Conservation (phyloP, 2,888 invertebrate genomes). For the Nomada ruficornis region DNA sequence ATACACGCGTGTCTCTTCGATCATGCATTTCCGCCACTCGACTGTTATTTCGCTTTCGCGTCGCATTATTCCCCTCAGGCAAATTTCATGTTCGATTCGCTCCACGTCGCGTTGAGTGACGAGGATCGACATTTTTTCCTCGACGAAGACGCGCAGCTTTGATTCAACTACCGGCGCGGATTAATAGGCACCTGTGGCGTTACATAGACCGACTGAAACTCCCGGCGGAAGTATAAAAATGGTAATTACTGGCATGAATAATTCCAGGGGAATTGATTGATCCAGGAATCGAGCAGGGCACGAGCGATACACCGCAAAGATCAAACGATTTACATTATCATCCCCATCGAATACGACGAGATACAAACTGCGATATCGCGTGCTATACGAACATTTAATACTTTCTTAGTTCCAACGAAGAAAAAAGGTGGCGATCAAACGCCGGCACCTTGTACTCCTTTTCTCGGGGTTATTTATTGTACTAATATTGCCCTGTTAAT, state of each 20-base stretch:
- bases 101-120: slow-evolving; percentile 10
- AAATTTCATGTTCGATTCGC: slow-evolving; percentile 21
- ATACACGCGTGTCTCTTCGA: neutral
- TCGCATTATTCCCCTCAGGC: neutral
- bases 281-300: neutral
- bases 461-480: too few species aligned
- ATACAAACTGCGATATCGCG: too few species aligned
- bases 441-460: too few species aligned
- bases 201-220: neutral
- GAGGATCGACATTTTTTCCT: slow-evolving; percentile 1
- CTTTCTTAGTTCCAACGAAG: too few species aligned
- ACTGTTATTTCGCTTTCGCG: neutral
- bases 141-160: slow-evolving; percentile 2
- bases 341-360: too few species aligned
- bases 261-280: slow-evolving; percentile 16
- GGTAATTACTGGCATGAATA: slow-evolving; percentile 50
- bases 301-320: too few species aligned
- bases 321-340: too few species aligned
- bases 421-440: too few species aligned
- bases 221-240: slow-evolving; percentile 29
- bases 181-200: slow-evolving; percentile 28
- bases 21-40: neutral
- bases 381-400: too few species aligned
- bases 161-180: slow-evolving; percentile 26
- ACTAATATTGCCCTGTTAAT: too few species aligned